Evolutionary conservation across 1,140 invertebrate species (phyloP), one percentile per base, ranked within the genome.

Genomic region (Parasteatoda tepidariorum): DNA sequence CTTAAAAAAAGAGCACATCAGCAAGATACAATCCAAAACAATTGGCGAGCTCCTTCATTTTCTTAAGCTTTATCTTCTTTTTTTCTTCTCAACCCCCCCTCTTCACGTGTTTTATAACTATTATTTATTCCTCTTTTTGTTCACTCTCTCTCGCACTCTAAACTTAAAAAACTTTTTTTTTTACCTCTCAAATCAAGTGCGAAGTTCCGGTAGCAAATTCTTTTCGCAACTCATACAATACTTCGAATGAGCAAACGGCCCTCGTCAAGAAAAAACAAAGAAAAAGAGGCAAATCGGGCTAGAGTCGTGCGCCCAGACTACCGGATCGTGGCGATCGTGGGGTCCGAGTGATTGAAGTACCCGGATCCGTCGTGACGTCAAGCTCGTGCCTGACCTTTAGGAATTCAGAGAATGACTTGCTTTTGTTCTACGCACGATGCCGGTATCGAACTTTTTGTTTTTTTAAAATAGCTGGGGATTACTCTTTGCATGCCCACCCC

Each of bases 331-430:
- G 13, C n/a, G 18, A 48, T 38, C 22, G 28, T 38, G 57, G 38
- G 61, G 34, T 22, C 64, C 62, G 57, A 66, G 78, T 82, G 78
- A 82, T 82, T 48, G 22, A 38, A 41, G 67, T 26, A 83, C 81
- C 81, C 81, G 81, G 81, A 83, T 83, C 55, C 26, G 64, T 33
- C 78, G 78, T 82, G 78, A 82, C 78, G 78, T 82, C 78, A 61
- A 68, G 78, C 78, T 82, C 78, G 78, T 82, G 78, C 68, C 68
- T 83, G 81, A 83, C 81, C 81, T 66, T 70, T 9, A 18, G 68
- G 70, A 83, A 83, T 83, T 73, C 38, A 18, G 70, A 30, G 81
- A 83, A 74, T 73, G 81, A 68, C 26, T 76, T 48, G 34, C 57
- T 83, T 73, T 73, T 73, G 70, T 73, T 73, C 70, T 74, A 55